Base-by-base conservation (phyloP, 92 coral and sea anemone species). In the Virgularia gustaviana region DNA sequence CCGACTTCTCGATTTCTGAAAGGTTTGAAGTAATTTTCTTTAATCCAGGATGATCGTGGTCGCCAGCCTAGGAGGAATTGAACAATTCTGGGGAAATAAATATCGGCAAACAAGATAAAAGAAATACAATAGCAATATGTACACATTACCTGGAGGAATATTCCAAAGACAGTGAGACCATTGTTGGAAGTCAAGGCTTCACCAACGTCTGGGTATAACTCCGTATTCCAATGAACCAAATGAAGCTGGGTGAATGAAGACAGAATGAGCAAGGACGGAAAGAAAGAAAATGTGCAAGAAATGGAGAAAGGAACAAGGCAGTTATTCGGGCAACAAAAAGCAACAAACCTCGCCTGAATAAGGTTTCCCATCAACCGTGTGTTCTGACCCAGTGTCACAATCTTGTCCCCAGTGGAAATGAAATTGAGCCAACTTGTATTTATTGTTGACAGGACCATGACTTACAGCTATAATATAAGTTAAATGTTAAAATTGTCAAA, bases 211-310 rank as follows among this genome's bases (percentile, higher is more conserved):
- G 64, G 51, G 37, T 76, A 90, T 43, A 81, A 70, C 0, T 84
- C 86, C 0, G 86, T 64, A 68, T 90, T 90, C 92, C 91, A 90
- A 74, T 90, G 96, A 44, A 90, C 96, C 43, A 90, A 66, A 51
- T 90, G 96, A n/a, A 90, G 85, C 90, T 83, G n/a, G n/a, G n/a
- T n/a, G n/a, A n/a, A n/a, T n/a, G n/a, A n/a, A n/a, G 30, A 19
- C 65, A 31, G 15, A 28, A 32, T 47, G 35, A 29, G 37, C n/a
- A 2, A n/a, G n/a, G n/a, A n/a, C n/a, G n/a, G n/a, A n/a, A n/a
- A n/a, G n/a, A n/a, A n/a, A n/a, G n/a, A n/a, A n/a, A n/a, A n/a
- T n/a, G n/a, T n/a, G n/a, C n/a, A n/a, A n/a, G n/a, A n/a, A n/a
- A n/a, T n/a, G n/a, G n/a, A n/a, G n/a, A n/a, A n/a, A n/a, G n/a